Evolutionary conservation across 2,797 vertebrate genomes (phyloP).

Genomic region (Tenualosa ilisha): DNA sequence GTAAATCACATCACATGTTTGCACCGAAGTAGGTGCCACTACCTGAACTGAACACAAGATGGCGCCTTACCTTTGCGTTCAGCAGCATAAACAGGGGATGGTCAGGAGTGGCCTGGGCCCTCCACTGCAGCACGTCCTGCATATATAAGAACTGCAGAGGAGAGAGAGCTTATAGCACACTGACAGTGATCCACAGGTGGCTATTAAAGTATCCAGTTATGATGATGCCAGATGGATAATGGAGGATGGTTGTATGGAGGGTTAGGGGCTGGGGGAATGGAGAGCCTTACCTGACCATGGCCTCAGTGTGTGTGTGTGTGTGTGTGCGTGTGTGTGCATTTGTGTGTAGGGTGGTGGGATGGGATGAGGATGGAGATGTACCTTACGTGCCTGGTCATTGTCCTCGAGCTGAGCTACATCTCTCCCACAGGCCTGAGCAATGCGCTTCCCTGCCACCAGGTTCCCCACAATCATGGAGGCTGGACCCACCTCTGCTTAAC

Average conservation of each 20-base stretch:
- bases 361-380: conserved; percentile 67
- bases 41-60: background rate
- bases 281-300: background rate
- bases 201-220: background rate
- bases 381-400: conserved; percentile 92
- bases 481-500: conserved; percentile 86
- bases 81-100: conserved; percentile 90
- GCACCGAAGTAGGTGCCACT: background rate
- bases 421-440: conserved; percentile 92
- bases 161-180: background rate
- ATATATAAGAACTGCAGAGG: conserved; percentile 88
- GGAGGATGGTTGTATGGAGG: background rate
- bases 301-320: background rate
- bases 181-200: background rate
- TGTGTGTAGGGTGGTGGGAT: conserved; percentile 49
- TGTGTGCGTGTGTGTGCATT: background rate
- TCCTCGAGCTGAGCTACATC: conserved; percentile 91
- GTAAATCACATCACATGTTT: background rate
- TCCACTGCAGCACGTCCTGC: conserved; percentile 94
- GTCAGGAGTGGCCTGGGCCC: conserved; percentile 93
- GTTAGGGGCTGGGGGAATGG: background rate
- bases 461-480: conserved; percentile 98
- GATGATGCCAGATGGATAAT: background rate
- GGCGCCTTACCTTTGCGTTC: conserved; percentile 84
- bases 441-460: conserved; percentile 92